Base-by-base conservation (phyloP, 2,888 invertebrate species). In the Volucella bombylans region DNA sequence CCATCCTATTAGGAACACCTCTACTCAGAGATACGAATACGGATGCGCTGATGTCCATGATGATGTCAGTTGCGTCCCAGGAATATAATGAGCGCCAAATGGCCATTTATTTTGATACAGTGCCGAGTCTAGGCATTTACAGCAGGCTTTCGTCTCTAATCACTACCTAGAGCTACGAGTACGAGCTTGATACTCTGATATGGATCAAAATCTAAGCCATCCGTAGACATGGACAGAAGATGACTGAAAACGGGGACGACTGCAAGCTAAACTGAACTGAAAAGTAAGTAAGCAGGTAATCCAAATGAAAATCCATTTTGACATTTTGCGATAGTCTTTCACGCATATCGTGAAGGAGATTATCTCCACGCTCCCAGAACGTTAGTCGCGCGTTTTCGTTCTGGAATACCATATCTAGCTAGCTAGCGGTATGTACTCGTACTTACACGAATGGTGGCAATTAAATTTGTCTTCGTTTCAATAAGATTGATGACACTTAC, bases 21-120 rank as follows among this genome's bases (percentile, higher is more conserved):
- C 81, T 71, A 47, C 10, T 11, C 43, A 43, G 23, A 59, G 78
- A 82, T 82, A 39, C 71, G 64, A 59, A 57, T 38, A 18, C 14
- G 14, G 50, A 39, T 54, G 62, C 62, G 54, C 54, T 62, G 55
- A 54, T n/a, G n/a, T n/a, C n/a, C 18, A 1, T 55, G 9, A 74
- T 18, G 23, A 57, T 12, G 62, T 23, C n/a, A n/a, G 61, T 67
- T 12, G 59, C 61, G 61, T 61, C 61, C 47, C 52, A 74, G 67
- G 62, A 80, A 74, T 59, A 73, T 61, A 73, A 55, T 18, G n/a
- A 31, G 31, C 55, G 43, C 64, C 69, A 52, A 82, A 72, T 82
- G 77, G 72, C 61, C 77, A 72, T 82, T 81, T 67, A 59, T 65
- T 67, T 76, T 62, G 65, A 82, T 71, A 54, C 54, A 57, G 31